phyloP scores from a whole-genome alignment of 2,888 invertebrate genomes.

The Nomada ferruginata region DNA sequence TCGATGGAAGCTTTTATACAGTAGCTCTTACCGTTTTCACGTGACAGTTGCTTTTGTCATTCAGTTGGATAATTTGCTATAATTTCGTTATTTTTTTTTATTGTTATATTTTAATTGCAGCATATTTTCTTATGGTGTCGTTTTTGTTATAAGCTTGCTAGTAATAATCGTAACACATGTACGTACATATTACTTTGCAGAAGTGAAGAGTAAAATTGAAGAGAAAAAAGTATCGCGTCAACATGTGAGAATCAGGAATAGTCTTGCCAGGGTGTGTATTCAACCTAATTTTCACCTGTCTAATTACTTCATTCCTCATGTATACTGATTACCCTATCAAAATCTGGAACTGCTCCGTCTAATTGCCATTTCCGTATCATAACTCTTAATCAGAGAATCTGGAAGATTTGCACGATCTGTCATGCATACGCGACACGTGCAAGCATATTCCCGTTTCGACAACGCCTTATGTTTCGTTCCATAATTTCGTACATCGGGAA shows the following conservation, averaged over 20 bases:
- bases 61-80: too few relatives aligned
- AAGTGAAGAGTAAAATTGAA: too few relatives aligned
- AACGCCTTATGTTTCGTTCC: slow-evolving; percentile 16
- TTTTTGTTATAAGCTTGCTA: too few relatives aligned
- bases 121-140: too few relatives aligned
- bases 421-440: slow-evolving; percentile 15
- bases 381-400: slow-evolving; percentile 50
- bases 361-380: slow-evolving; percentile 1
- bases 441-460: slow-evolving; percentile 15
- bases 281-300: slow-evolving; percentile 16
- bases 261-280: too few relatives aligned
- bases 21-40: not conserved
- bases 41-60: too few relatives aligned
- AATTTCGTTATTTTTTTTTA: too few relatives aligned
- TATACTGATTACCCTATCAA: slow-evolving; percentile 2
- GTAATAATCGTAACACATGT: too few relatives aligned
- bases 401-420: slow-evolving; percentile 40
- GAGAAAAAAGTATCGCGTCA: too few relatives aligned
- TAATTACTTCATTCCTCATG: not conserved
- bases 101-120: too few relatives aligned
- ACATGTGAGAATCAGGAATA: too few relatives aligned
- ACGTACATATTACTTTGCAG: too few relatives aligned
- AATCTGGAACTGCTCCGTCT: slow-evolving; percentile 34
- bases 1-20: not conserved
- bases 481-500: slow-evolving; percentile 28